A percentile compares a stretch with the other conserved stretches of the same genome.
Conservation (phyloP, 92 coral and sea anemone species). For the Palythoa grandiflora region DNA sequence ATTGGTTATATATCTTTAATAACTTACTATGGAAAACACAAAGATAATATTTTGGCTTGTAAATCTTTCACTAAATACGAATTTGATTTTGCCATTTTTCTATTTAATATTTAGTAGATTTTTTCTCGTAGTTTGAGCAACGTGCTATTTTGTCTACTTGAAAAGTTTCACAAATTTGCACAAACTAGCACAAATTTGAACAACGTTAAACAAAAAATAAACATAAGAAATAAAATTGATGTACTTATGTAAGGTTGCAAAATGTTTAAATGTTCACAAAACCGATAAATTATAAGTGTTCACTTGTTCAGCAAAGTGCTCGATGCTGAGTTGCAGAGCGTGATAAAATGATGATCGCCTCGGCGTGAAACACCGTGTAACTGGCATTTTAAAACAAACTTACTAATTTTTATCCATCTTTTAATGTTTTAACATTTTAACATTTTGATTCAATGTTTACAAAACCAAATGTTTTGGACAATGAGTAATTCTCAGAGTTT, state of each 20-base stretch:
- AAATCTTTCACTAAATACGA: not conserved
- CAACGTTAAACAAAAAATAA: not conserved
- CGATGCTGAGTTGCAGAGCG: too few relatives aligned
- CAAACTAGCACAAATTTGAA: not conserved
- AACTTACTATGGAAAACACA: not conserved
- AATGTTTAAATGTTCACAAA: not conserved
- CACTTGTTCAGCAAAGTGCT: too few relatives aligned
- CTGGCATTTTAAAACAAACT: too few relatives aligned
- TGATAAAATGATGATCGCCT: too few relatives aligned
- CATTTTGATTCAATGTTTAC: too few relatives aligned
- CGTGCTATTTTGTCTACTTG: not conserved
- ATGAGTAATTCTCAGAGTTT: too few relatives aligned
- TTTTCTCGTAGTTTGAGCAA: not conserved
- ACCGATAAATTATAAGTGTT: not conserved
- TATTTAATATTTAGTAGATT: not conserved
- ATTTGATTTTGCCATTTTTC: not conserved
- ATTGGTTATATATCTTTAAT: not conserved
- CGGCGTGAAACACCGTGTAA: too few relatives aligned
- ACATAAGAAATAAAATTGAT: not conserved
- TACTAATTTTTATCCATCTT: too few relatives aligned
- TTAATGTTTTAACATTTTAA: too few relatives aligned
- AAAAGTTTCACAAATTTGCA: not conserved
- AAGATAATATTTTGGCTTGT: not conserved
- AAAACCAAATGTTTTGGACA: too few relatives aligned
- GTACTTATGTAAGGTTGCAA: not conserved